Evolutionary conservation across 1,140 invertebrate genomes (phyloP).

Genomic region (Drosophila paulistorum): DNA sequence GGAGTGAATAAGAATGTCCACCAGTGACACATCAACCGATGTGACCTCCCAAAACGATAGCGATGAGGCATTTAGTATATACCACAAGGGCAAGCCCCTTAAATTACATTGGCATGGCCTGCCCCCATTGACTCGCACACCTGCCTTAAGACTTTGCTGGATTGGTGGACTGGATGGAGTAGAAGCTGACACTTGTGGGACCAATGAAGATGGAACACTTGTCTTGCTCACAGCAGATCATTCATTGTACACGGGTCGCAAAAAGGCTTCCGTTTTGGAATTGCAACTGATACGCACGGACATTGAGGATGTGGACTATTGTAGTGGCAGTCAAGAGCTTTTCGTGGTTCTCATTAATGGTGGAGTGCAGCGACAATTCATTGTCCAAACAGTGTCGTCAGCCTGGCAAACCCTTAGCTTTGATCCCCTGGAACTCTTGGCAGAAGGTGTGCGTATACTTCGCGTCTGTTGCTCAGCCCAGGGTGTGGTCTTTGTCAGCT

Average conservation of each 20-base stretch:
- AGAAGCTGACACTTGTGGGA: not conserved
- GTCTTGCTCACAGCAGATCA: conserved; percentile 67
- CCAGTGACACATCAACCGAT: conserved; percentile 20
- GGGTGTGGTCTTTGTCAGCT: conserved; percentile 69
- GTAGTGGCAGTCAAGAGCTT: conserved; percentile 48
- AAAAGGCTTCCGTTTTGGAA: conserved; percentile 28
- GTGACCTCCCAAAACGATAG: conserved; percentile 7
- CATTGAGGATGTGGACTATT: conserved; percentile 69
- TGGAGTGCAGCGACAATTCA: conserved; percentile 54
- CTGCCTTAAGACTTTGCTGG: conserved; percentile 57
- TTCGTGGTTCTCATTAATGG: conserved; percentile 64
- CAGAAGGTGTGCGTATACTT: conserved; percentile 66
- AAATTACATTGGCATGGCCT: conserved; percentile 63
- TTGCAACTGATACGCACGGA: conserved; percentile 50
- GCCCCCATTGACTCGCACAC: conserved; percentile 54
- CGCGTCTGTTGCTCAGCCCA: conserved; percentile 68
- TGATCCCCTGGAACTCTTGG: conserved; percentile 71
- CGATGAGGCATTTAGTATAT: conserved; percentile 57
- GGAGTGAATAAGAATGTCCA: conserved; percentile 16
- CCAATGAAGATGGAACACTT: conserved; percentile 31
- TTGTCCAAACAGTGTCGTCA: conserved; percentile 21
- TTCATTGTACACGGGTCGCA: conserved; percentile 46
- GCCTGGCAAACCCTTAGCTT: conserved; percentile 67
- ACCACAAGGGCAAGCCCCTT: conserved; percentile 42
- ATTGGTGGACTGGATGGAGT: not conserved